Conservation (phyloP, 2,888 invertebrate genomes). For the Drosophila koepferae region DNA sequence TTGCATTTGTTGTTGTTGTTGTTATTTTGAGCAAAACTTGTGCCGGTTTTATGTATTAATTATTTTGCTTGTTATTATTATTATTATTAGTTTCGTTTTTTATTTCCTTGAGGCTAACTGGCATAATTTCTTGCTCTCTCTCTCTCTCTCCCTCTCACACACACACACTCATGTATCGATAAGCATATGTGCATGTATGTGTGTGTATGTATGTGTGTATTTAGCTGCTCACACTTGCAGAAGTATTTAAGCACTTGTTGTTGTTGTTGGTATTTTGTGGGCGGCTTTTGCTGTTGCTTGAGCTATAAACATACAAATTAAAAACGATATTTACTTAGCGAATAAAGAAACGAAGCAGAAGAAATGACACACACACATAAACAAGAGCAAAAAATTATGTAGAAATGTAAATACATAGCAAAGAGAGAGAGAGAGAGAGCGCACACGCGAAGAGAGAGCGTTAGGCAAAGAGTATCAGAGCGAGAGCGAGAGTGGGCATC, state of each 20-base stretch:
- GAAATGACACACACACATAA: constrained; percentile 10
- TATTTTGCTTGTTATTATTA: constrained; percentile 34
- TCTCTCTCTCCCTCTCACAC: constrained; percentile 48
- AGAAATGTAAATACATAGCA: constrained; percentile 18
- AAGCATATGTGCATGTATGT: constrained; percentile 11
- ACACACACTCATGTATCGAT: constrained; percentile 25
- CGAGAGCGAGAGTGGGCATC: not conserved
- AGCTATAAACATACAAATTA: constrained; percentile 57
- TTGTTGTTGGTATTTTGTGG: constrained; percentile 43
- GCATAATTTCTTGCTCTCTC: constrained; percentile 68
- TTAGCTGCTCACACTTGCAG: constrained; percentile 9
- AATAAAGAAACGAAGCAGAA: constrained; percentile 48
- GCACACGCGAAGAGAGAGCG: not conserved
- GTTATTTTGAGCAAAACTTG: constrained; percentile 70
- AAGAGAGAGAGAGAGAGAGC: constrained; percentile 24
- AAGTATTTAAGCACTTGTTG: constrained; percentile 32
- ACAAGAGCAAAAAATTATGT: constrained; percentile 3
- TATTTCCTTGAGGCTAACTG: constrained; percentile 41
- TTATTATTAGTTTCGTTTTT: constrained; percentile 39
- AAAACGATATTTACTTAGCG: constrained; percentile 56
- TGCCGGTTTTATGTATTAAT: constrained; percentile 53
- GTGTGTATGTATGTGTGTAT: not conserved
- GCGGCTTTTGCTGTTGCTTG: constrained; percentile 62
- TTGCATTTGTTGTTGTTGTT: constrained; percentile 33
- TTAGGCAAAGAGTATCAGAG: not conserved